Evolutionary conservation across 1,140 invertebrate species (phyloP).

Genomic region (Panulirus ornatus): DNA sequence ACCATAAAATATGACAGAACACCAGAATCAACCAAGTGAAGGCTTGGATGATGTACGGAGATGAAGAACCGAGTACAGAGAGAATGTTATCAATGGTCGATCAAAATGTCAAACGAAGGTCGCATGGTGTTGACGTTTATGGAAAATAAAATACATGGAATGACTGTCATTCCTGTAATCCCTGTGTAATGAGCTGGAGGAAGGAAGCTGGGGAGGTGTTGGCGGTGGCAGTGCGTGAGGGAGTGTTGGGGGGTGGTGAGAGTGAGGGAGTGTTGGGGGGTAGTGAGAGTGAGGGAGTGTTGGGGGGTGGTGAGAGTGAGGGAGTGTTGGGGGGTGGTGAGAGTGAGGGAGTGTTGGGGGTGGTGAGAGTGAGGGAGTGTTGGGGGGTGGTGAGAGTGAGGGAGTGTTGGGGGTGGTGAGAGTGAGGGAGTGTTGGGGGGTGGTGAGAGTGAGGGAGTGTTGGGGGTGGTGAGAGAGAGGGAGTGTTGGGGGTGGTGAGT

Average conservation of each 20-base stretch:
- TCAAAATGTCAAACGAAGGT: too few relatives aligned
- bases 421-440: too few relatives aligned
- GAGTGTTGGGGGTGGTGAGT: too few relatives aligned
- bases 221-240: background rate
- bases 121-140: background rate
- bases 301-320: background rate
- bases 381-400: background rate
- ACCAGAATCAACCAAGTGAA: too few relatives aligned
- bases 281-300: background rate
- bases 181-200: background rate
- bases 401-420: too few relatives aligned
- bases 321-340: background rate
- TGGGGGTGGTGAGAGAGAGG: too few relatives aligned
- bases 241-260: background rate
- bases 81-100: too few relatives aligned
- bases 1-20: too few relatives aligned
- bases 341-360: background rate
- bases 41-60: too few relatives aligned
- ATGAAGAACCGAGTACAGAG: too few relatives aligned
- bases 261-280: background rate
- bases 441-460: too few relatives aligned
- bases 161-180: too few relatives aligned
- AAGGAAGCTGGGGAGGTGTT: background rate
- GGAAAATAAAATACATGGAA: background rate
- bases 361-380: background rate